Evolutionary conservation across 64 coral and sea anemone species (phyloP).

Genomic region (Astreopora myriophthalma): DNA sequence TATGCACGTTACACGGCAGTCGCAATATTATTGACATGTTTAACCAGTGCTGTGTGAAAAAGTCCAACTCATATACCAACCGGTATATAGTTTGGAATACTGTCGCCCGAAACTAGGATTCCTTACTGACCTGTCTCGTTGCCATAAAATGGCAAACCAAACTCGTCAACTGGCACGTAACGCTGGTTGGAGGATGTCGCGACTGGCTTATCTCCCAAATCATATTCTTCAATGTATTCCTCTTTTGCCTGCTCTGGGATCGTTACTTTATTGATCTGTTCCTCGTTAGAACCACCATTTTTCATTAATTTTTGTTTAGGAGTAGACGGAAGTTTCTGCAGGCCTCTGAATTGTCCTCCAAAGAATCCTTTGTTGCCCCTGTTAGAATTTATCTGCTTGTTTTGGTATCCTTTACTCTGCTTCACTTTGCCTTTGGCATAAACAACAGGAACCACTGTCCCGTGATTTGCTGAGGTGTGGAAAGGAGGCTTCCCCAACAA

Average conservation of each 20-base stretch:
- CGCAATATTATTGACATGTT: no score
- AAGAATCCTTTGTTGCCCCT: not conserved
- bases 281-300: not conserved
- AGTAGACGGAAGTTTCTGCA: not conserved
- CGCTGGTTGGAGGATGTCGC: not conserved
- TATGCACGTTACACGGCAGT: no score
- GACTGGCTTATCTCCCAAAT: not conserved
- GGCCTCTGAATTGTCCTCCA: not conserved
- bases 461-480: not conserved
- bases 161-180: slow-evolving; percentile 29
- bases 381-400: not conserved
- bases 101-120: not conserved
- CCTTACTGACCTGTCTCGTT: slow-evolving; percentile 8
- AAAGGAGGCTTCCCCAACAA: not conserved
- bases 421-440: not conserved
- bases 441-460: not conserved
- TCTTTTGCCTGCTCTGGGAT: not conserved
- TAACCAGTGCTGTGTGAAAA: no score
- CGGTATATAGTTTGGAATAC: no score
- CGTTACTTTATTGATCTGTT: not conserved
- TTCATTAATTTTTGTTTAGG: no score
- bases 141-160: slow-evolving; percentile 33
- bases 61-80: no score
- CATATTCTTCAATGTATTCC: not conserved
- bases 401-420: not conserved